A percentile compares a stretch with the other conserved stretches of the same genome.
Evolutionary conservation across 2,113 vertebrate genomes (phyloP).

Genomic region (Arizona elegans): DNA sequence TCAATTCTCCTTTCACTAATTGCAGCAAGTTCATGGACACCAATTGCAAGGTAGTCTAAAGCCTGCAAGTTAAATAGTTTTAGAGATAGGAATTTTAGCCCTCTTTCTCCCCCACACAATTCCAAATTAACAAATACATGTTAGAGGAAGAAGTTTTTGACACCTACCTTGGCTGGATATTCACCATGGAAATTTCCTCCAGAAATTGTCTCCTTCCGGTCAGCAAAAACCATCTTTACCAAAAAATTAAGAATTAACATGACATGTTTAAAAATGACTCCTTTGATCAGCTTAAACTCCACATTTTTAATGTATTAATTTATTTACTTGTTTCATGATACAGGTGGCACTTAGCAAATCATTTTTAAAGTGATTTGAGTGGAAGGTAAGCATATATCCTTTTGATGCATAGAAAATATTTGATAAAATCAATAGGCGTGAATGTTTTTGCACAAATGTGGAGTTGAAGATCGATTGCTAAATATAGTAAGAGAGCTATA

Average conservation of each 20-base stretch:
- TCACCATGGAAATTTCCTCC: slow-evolving; percentile 98
- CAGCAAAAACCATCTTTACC: slow-evolving; percentile 94
- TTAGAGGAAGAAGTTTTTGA: slow-evolving; percentile 20
- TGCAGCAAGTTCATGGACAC: slow-evolving; percentile 90
- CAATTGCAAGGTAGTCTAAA: slow-evolving; percentile 88
- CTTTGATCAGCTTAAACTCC: not conserved
- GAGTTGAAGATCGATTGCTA: not conserved
- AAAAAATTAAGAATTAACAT: slow-evolving; percentile 61
- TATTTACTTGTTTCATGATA: not conserved
- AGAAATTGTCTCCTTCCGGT: slow-evolving; percentile 94
- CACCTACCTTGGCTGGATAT: slow-evolving; percentile 85
- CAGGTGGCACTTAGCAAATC: not conserved
- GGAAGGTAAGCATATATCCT: not conserved
- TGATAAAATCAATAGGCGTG: not conserved
- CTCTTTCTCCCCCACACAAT: not conserved
- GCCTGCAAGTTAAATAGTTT: slow-evolving; percentile 68
- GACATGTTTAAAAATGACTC: not conserved
- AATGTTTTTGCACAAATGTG: not conserved
- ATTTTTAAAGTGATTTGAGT: not conserved
- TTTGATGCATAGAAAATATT: not conserved
- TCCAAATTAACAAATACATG: not conserved
- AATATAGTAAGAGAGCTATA: not conserved
- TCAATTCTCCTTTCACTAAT: slow-evolving; percentile 96
- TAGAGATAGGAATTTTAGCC: not conserved
- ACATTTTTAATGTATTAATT: not conserved